These are phyloP conservation scores for Toxonevra muliebris DNA, from an alignment of 2,888 invertebrate species.

Conservation along the genomic window DNA sequence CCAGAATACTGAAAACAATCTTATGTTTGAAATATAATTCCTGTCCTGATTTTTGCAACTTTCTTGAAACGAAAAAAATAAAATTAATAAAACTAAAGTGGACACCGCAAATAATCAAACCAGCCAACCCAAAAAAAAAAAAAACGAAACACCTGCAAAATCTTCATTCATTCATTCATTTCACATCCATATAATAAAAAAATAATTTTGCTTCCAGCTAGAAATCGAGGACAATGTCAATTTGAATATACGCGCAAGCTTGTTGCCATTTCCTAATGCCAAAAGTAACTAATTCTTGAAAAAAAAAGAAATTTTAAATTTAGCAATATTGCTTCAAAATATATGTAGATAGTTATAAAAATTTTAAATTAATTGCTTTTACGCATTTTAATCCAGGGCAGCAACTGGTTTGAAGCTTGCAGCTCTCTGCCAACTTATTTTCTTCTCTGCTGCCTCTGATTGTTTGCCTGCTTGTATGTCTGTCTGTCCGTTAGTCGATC, in stretches of 20 bases:
- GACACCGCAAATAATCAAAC: neutral
- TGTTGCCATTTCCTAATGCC: too few species aligned
- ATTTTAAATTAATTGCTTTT: constrained; percentile 34
- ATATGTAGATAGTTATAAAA: constrained; percentile 1
- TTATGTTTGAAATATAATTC: too few species aligned
- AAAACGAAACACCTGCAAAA: too few species aligned
- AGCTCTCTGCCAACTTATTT: too few species aligned
- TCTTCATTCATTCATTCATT: neutral
- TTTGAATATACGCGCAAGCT: constrained; percentile 17
- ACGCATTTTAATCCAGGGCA: constrained; percentile 35
- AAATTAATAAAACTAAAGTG: neutral
- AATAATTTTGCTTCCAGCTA: constrained; percentile 28
- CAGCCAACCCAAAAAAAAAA: neutral
- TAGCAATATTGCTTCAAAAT: neutral
- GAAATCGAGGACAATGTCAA: constrained; percentile 35
- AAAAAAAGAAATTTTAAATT: neutral
- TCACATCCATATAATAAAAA: neutral
- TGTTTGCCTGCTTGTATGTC: too few species aligned
- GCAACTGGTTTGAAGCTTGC: constrained; percentile 11
- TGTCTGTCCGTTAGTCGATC: too few species aligned
- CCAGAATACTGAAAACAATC: too few species aligned
- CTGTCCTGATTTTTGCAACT: too few species aligned
- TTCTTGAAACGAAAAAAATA: too few species aligned
- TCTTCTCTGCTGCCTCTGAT: too few species aligned
- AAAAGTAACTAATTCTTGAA: too few species aligned